Evolutionary conservation across 2,888 invertebrate genomes (phyloP), one percentile per base, ranked within the genome.

Genomic region (Chydorus sphaericus): DNA sequence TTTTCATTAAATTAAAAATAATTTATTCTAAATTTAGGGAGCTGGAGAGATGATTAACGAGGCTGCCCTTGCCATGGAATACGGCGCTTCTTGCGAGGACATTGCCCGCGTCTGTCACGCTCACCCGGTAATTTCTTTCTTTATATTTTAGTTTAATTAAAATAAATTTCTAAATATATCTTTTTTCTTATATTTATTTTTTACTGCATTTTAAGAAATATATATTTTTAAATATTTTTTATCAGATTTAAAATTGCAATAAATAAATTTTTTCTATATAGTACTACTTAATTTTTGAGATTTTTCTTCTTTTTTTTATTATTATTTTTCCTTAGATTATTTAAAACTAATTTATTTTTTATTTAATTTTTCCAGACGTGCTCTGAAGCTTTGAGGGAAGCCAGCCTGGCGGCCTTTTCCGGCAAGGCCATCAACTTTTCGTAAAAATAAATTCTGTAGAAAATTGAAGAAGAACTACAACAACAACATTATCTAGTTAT

Each of bases 41-140:
- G 97, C 91, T 62, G 97, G 98, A 58, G 98, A 98, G 73, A 75
- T 98, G 66, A 94, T 98, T 66, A 96, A 96, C 70, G 98, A 98
- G 72, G 96, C 96, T 44, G 93, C 91, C 23, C 76, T 99, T 63
- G 98, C 96, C 28, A 90, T 97, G 81, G 98, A 98, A 71, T 98
- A 99, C 71, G 98, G 98, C 63, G 98, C 98, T 28, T 88, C 96
- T 0, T 87, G 92, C 59, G 98, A 99, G 74, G 98, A 99, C 71
- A 82, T 99, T 62, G 97, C 98, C 20, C 78, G 98, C 67, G 94
- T 93, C 44, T 98, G 98, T 68, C 98, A 99, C 74, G 97, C 98
- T 57, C 98, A 98, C 80, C 98, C 98, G 48, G 90, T 91, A 74
- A 79, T n/a, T n/a, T n/a, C n/a, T n/a, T n/a, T n/a, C n/a, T n/a